Percentiles rank a stretch among this genome's conserved stretches.
Conservation (phyloP, 2,888 invertebrate species). For the Hyalella azteca region DNA sequence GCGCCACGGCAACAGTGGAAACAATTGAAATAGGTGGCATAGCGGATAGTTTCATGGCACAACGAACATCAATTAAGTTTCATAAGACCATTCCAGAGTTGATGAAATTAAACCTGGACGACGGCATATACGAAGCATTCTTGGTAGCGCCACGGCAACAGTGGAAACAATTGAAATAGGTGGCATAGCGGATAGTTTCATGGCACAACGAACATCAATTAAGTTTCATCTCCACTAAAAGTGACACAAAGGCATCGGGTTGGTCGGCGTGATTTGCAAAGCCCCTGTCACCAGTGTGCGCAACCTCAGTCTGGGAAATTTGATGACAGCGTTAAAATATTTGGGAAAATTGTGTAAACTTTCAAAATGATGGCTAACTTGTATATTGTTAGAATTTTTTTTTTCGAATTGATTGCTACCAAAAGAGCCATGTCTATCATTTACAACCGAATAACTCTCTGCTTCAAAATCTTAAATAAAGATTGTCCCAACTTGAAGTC, state of each 20-base stretch:
- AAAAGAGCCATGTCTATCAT: no score
- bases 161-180: constrained; percentile 26
- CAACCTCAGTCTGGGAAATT: no score
- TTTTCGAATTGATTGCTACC: no score
- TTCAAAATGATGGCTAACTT: no score
- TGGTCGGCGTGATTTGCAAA: not conserved
- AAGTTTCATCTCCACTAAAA: constrained; percentile 22
- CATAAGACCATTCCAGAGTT: not conserved
- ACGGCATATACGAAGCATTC: constrained; percentile 7
- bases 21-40: constrained; percentile 30
- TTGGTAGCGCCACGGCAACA: not conserved
- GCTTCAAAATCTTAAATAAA: no score
- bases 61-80: constrained; percentile 27
- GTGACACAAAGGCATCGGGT: constrained; percentile 12
- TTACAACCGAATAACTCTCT: no score
- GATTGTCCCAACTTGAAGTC: no score
- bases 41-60: constrained; percentile 28
- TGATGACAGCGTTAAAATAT: no score
- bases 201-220: constrained; percentile 30
- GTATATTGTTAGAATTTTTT: no score
- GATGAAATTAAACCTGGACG: not conserved
- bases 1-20: not conserved
- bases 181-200: constrained; percentile 28
- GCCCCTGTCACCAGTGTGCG: no score
- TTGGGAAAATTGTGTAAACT: no score